Evolutionary conservation across 2,888 invertebrate genomes (phyloP).

Genomic region (Cantharis flavilabris): DNA sequence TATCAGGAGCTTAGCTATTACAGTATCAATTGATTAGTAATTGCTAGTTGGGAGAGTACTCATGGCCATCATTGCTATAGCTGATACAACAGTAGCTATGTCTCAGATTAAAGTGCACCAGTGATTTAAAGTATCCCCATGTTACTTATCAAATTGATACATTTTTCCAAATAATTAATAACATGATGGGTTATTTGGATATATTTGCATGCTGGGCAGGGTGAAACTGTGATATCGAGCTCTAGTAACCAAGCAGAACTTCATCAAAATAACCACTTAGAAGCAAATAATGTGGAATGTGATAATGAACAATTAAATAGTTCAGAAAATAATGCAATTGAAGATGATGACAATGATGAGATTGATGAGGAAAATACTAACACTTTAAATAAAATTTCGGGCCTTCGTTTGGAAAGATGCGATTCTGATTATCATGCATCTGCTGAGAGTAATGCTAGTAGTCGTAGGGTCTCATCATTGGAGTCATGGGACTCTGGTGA

Average conservation of each 20-base stretch:
- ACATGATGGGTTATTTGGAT: slow-evolving; percentile 38
- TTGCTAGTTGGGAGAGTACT: too few species aligned
- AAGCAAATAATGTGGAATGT: slow-evolving; percentile 43
- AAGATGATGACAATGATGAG: not conserved
- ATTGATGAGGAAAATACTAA: not conserved
- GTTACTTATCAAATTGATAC: not conserved
- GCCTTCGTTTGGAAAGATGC: slow-evolving; percentile 31
- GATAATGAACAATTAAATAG: slow-evolving; percentile 41
- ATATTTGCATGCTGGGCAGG: slow-evolving; percentile 48
- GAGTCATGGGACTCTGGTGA: slow-evolving; percentile 25
- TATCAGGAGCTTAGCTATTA: too few species aligned
- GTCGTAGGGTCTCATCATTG: slow-evolving; percentile 34
- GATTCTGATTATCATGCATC: slow-evolving; percentile 54
- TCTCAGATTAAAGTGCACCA: too few species aligned
- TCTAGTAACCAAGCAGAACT: slow-evolving; percentile 17
- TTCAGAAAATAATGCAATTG: slow-evolving; percentile 2
- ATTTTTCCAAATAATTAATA: not conserved
- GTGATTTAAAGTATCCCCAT: too few species aligned
- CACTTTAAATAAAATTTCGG: slow-evolving; percentile 30
- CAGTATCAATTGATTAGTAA: too few species aligned
- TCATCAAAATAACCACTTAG: slow-evolving; percentile 33
- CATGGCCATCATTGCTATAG: too few species aligned
- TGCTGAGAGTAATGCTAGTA: slow-evolving; percentile 51
- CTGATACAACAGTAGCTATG: too few species aligned
- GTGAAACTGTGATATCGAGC: slow-evolving; percentile 32